Conservation (phyloP, 1,140 invertebrate species). For the Drosophila mayri region DNA sequence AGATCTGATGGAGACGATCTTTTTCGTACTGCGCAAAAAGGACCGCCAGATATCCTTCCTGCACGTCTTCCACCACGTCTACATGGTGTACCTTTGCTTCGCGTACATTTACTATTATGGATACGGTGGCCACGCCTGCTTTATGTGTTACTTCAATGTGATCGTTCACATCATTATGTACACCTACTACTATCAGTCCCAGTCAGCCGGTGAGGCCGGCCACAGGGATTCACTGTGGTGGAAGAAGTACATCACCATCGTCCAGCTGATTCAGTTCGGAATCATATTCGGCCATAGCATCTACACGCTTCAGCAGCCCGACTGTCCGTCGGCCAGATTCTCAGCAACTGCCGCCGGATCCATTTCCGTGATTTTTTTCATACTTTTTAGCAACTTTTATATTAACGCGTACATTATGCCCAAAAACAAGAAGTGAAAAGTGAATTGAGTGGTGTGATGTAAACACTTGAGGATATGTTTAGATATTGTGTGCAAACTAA, state of each 20-base stretch:
- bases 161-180: slow-evolving; percentile 41
- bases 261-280: slow-evolving; percentile 35
- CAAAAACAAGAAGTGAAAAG: neutral
- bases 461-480: neutral
- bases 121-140: slow-evolving; percentile 87
- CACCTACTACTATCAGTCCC: slow-evolving; percentile 34
- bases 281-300: slow-evolving; percentile 24
- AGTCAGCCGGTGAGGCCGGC: neutral
- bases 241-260: slow-evolving; percentile 46
- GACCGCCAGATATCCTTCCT: slow-evolving; percentile 54
- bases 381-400: slow-evolving; percentile 28
- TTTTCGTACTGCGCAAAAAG: slow-evolving; percentile 66
- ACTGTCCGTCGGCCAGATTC: slow-evolving; percentile 86
- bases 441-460: neutral
- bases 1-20: slow-evolving; percentile 58
- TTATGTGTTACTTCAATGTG: slow-evolving; percentile 46
- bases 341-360: neutral
- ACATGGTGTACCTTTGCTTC: slow-evolving; percentile 55
- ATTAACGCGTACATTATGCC: slow-evolving; percentile 13
- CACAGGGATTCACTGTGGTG: slow-evolving; percentile 19
- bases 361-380: slow-evolving; percentile 6
- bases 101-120: slow-evolving; percentile 36
- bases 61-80: slow-evolving; percentile 86
- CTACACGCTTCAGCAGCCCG: slow-evolving; percentile 60
- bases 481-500: neutral